Percentiles rank a stretch among this genome's conserved stretches.
These are phyloP conservation scores for Hirundo rustica DNA, from an alignment of 2,797 vertebrate species.

Conservation along the genomic window DNA sequence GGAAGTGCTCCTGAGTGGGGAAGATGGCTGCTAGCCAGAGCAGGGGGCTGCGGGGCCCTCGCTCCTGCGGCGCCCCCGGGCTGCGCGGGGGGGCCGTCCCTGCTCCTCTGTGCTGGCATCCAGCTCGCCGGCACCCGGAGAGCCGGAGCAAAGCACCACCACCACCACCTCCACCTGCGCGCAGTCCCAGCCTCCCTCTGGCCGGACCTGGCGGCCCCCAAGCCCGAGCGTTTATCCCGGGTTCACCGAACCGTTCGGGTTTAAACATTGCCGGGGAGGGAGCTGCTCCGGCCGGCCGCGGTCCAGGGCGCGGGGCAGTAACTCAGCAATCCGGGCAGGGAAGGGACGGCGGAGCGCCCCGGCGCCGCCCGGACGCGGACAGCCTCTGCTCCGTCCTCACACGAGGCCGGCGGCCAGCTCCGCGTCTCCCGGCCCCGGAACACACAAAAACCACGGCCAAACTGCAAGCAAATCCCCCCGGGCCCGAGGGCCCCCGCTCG, in stretches of 20 bases:
- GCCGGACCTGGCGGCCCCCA: not conserved
- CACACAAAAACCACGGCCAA: not conserved
- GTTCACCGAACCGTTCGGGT: rapidly evolving
- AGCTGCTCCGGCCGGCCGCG: not conserved
- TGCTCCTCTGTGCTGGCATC: not conserved
- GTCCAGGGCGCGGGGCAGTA: not conserved
- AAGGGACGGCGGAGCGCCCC: not conserved
- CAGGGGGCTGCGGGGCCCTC: not conserved
- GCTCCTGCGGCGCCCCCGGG: not conserved
- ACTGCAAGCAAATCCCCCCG: rapidly evolving
- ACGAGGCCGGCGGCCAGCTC: not conserved
- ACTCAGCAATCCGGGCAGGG: not conserved
- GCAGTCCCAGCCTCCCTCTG: rapidly evolving
- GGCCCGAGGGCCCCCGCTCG: not conserved
- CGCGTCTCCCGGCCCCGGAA: not conserved
- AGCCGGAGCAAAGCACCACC: not conserved
- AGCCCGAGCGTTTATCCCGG: too few relatives aligned
- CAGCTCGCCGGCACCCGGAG: not conserved
- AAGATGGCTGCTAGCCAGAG: constrained; percentile 61
- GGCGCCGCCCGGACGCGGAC: not conserved
- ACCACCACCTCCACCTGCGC: not conserved
- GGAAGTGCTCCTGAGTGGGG: constrained; percentile 51
- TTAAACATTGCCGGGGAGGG: not conserved
- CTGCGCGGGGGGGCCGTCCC: not conserved
- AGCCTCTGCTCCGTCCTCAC: not conserved